Conservation (phyloP, 2,888 invertebrate species). For the Electrophaes corylata region DNA sequence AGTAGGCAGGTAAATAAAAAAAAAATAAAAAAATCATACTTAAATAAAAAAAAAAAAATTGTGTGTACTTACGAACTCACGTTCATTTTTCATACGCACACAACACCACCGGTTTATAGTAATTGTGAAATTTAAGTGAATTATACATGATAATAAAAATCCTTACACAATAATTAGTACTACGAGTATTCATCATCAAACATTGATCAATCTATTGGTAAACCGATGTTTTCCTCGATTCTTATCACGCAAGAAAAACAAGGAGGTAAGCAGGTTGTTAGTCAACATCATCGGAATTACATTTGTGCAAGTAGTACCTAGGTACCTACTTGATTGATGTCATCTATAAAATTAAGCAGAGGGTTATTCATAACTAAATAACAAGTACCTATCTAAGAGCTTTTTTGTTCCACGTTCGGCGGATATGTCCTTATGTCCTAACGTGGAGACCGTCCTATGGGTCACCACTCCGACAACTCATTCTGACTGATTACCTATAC, state of each 20-base stretch:
- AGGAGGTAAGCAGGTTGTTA: conserved; percentile 19
- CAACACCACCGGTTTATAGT: no score
- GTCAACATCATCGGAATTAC: conserved; percentile 27
- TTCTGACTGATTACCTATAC: no score
- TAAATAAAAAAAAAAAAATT: no score
- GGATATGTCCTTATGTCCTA: not conserved
- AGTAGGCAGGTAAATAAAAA: no score
- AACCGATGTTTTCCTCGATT: conserved; percentile 24
- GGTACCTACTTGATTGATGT: conserved; percentile 21
- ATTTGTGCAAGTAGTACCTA: not conserved
- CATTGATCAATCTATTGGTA: conserved; percentile 22
- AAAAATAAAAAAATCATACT: no score
- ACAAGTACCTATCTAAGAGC: not conserved
- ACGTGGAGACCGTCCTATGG: not conserved
- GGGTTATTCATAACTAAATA: not conserved
- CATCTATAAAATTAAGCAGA: conserved; percentile 19
- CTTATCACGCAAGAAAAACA: conserved; percentile 27
- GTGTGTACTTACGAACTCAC: no score
- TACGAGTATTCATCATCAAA: conserved; percentile 27
- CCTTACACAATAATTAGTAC: no score
- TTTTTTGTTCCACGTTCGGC: not conserved
- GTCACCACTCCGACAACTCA: no score
- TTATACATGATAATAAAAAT: no score
- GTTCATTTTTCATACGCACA: no score
- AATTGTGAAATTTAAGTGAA: no score